Base-by-base conservation (phyloP, 2,888 invertebrate species). In the Mycogona germanica region DNA sequence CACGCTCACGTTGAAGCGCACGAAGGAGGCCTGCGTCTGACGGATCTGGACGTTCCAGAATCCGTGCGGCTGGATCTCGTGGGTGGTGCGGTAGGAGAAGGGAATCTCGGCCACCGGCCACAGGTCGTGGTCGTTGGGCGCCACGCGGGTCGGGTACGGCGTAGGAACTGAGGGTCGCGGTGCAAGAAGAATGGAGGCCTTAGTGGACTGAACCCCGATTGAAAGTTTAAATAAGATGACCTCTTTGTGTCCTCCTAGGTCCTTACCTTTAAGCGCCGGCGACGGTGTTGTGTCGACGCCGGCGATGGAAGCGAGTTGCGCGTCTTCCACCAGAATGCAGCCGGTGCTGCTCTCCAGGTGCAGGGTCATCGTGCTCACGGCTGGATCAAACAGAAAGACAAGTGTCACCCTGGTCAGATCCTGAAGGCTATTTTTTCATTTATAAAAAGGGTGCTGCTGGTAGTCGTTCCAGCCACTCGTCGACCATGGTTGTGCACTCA, bases 31-130 rank as follows among this genome's bases (percentile, higher is more conserved):
- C 72, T 91, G 87, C 57, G 87, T 86, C 72, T 93, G 92, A 73
- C 87, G 89, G 73, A 96, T 93, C 73, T 92, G 91, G 82, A 92
- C 87, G 72, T 92, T 91, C 93, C 93, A 93, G 72, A 93, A 93
- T 68, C 91, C 86, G 73, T 92, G 91, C 60, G 93, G 84, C 66
- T 85, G 84, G 68, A 96, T 87, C 74, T 86, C 84, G 73, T 87
- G 84, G 65, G 85, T 84, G 65, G 89, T 76, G 68, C 85, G 82
- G 72, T 88, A 84, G 61, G 91, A 89, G 67, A 92, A 75, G 62
- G 82, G 38, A 19, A 55, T 30, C 41, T 57, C 57, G 25, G 50
- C 45, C 17, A 57, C 57, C 14, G 57, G 57, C 57, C 57, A 57
- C 41, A 47, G 41, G 6, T 57, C 50, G 50, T 57, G 55, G 40